Evolutionary conservation across 2,797 vertebrate genomes (phyloP).

Genomic region (Labroides dimidiatus): DNA sequence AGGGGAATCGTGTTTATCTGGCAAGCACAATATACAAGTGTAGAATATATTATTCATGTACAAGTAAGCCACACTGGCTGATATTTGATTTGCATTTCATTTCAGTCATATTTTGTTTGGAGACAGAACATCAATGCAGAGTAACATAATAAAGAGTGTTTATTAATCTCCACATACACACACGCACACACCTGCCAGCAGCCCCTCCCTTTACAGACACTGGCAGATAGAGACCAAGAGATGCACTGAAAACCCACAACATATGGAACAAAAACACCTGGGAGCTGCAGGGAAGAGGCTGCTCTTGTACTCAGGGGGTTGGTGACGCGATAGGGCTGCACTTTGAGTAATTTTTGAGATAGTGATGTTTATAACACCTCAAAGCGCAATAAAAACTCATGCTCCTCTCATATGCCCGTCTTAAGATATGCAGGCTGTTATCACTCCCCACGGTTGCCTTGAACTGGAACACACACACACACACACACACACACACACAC

Average conservation of each 20-base stretch:
- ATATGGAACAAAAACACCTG: conserved; percentile 41
- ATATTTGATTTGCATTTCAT: conserved; percentile 56
- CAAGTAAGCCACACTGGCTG: conserved; percentile 30
- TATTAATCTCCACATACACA: conserved; percentile 42
- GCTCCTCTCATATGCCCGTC: conserved; percentile 28
- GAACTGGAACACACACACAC: conserved; percentile 37
- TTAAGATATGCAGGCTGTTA: conserved; percentile 50
- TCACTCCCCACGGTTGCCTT: conserved; percentile 38
- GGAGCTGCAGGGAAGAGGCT: conserved; percentile 15
- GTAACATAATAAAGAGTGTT: conserved; percentile 54
- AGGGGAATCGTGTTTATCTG: conserved; percentile 40
- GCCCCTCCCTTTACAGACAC: conserved; percentile 42
- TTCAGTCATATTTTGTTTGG: conserved; percentile 36
- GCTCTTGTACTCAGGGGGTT: conserved; percentile 22
- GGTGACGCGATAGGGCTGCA: conserved; percentile 29
- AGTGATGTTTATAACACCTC: conserved; percentile 48
- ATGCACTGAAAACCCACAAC: conserved; percentile 32
- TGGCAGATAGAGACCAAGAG: conserved; percentile 13
- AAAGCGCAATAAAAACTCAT: conserved; percentile 31
- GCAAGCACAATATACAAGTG: conserved; percentile 29
- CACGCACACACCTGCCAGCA: conserved; percentile 46
- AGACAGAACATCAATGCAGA: conserved; percentile 37
- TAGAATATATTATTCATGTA: conserved; percentile 51
- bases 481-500: conserved; percentile 40
- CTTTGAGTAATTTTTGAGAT: conserved; percentile 32